Percentiles rank a stretch among this genome's conserved stretches.
Evolutionary conservation across 2,888 invertebrate genomes (phyloP).

Genomic region (Dryococelus australis): DNA sequence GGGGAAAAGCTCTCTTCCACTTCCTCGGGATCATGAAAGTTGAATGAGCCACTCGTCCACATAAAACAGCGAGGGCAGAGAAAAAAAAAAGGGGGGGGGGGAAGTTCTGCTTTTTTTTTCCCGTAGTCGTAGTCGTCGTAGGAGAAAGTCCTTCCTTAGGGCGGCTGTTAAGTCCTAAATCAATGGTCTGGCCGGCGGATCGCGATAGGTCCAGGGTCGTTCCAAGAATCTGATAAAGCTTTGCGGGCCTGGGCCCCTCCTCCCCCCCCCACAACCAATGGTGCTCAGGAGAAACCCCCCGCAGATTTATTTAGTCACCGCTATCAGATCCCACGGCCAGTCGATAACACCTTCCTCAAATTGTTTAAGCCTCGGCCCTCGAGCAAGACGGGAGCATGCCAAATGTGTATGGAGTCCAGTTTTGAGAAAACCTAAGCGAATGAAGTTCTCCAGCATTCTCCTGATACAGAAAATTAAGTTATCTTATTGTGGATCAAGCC

Average conservation of each 20-base stretch:
- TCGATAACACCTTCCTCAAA: constrained; percentile 10
- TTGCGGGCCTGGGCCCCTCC: background rate
- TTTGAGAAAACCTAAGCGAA: too few species aligned
- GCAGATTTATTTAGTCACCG: background rate
- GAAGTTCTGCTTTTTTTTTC: background rate
- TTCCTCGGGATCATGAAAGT: background rate
- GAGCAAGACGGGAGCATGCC: too few species aligned
- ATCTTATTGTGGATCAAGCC: too few species aligned
- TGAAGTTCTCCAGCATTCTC: too few species aligned
- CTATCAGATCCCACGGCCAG: background rate
- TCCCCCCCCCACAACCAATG: background rate
- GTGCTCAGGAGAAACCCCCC: background rate
- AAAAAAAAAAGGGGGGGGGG: background rate
- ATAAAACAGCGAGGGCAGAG: background rate
- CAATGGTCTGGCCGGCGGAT: background rate
- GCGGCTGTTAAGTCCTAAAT: background rate
- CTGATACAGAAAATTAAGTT: too few species aligned
- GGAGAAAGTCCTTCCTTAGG: background rate
- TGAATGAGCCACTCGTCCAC: background rate
- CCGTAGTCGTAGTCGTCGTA: background rate
- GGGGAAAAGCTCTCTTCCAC: background rate
- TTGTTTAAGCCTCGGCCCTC: background rate
- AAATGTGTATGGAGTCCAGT: too few species aligned
- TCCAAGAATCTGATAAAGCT: background rate
- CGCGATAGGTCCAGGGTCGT: background rate